These are phyloP conservation scores for Idris sp. DNA, from an alignment of 1,140 invertebrate genomes.

Conservation along the genomic window DNA sequence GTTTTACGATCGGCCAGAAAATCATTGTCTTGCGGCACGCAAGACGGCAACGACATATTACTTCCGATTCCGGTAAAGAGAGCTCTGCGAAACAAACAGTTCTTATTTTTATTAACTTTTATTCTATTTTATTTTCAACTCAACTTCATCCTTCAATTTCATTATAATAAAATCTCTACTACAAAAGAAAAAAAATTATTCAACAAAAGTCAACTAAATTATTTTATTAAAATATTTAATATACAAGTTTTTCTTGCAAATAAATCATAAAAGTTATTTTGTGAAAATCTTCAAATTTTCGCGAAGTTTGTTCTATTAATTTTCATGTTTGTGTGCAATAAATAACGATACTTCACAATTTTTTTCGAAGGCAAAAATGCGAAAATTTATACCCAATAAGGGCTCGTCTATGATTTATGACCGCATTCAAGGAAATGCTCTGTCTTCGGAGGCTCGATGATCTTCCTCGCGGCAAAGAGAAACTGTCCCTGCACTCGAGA, in stretches of 20 bases:
- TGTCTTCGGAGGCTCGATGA: slow-evolving; percentile 67
- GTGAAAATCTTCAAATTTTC: too few relatives aligned
- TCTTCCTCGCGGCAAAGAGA: slow-evolving; percentile 58
- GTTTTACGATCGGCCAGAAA: slow-evolving; percentile 46
- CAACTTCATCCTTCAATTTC: too few relatives aligned
- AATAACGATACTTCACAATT: slow-evolving; percentile 46
- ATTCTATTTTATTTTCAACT: slow-evolving; percentile 2
- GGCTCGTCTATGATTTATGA: slow-evolving; percentile 71
- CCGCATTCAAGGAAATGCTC: slow-evolving; percentile 71
- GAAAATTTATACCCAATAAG: slow-evolving; percentile 69
- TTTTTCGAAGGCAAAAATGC: slow-evolving; percentile 38
- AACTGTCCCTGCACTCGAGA: slow-evolving; percentile 59
- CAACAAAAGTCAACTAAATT: too few relatives aligned
- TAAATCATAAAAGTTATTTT: too few relatives aligned
- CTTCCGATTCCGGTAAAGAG: slow-evolving; percentile 73
- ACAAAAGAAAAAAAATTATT: too few relatives aligned
- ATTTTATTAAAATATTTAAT: too few relatives aligned
- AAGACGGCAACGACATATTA: slow-evolving; percentile 73
- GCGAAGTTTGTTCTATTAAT: slow-evolving; percentile 18
- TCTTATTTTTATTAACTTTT: too few relatives aligned
- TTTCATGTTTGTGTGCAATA: slow-evolving; percentile 35
- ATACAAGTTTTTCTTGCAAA: too few relatives aligned
- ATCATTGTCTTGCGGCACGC: slow-evolving; percentile 70
- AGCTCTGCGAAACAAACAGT: slow-evolving; percentile 55
- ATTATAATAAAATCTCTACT: too few relatives aligned